Percentiles rank a stretch among this genome's conserved stretches.
phyloP scores from a whole-genome alignment of 2,797 vertebrate genomes.

The Oryzias dopingdopingensis region DNA sequence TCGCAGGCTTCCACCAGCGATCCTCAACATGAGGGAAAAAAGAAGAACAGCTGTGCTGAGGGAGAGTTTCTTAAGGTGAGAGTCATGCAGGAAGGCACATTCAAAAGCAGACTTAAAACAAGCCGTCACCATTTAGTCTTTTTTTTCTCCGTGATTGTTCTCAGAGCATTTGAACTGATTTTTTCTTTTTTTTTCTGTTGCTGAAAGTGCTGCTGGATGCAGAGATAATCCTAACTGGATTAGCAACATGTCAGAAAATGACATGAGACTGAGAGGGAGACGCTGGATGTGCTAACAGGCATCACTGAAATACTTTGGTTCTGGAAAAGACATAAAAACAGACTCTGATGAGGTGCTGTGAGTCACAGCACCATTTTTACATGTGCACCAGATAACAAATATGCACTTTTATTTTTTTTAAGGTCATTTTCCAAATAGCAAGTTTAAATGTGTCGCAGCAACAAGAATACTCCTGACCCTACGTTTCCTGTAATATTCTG shows the following conservation, averaged over 20 bases:
- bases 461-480: no score
- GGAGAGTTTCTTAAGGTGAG: constrained; percentile 22
- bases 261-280: no score
- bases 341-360: no score
- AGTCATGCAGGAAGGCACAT: constrained; percentile 36
- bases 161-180: constrained; percentile 7
- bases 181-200: not conserved
- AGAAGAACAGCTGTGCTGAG: constrained; percentile 14
- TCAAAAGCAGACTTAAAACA: constrained; percentile 35
- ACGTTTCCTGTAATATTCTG: no score
- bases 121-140: not conserved
- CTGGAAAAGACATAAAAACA: no score
- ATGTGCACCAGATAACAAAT: no score
- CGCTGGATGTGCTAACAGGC: no score
- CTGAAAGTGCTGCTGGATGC: not conserved
- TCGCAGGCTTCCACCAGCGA: constrained; percentile 39
- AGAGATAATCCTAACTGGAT: not conserved
- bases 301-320: no score
- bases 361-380: no score
- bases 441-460: no score
- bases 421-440: no score
- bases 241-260: not conserved
- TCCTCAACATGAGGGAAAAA: constrained; percentile 18
- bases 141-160: constrained; percentile 3
- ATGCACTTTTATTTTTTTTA: no score